A percentile compares a stretch with the other conserved stretches of the same genome.
Evolutionary conservation across 2,888 invertebrate genomes (phyloP).

Genomic region (Malthinus seriepunctatus): DNA sequence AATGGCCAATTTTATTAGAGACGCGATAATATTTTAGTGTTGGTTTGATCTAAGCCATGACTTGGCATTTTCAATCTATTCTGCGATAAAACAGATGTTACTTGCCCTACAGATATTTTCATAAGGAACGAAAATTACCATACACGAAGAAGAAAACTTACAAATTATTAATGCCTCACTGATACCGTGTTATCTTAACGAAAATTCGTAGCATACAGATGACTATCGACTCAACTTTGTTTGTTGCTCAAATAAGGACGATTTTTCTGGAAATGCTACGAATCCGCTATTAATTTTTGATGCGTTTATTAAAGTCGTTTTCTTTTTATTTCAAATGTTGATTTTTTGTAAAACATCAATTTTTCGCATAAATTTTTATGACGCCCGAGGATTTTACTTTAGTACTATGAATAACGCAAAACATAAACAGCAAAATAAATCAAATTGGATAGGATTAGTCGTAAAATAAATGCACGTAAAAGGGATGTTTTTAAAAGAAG

Average conservation of each 20-base stretch:
- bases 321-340: too few relatives aligned
- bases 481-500: slow-evolving; percentile 18
- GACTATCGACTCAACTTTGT: too few relatives aligned
- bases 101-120: slow-evolving; percentile 25
- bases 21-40: slow-evolving; percentile 25
- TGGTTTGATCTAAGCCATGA: slow-evolving; percentile 22
- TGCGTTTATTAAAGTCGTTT: too few relatives aligned
- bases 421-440: slow-evolving; percentile 23
- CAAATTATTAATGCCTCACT: too few relatives aligned
- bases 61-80: slow-evolving; percentile 12
- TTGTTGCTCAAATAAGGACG: too few relatives aligned
- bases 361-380: neutral
- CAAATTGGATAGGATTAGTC: slow-evolving; percentile 24
- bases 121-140: slow-evolving; percentile 21
- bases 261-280: too few relatives aligned
- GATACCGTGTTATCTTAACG: too few relatives aligned
- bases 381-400: slow-evolving; percentile 1
- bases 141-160: slow-evolving; percentile 1
- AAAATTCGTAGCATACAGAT: too few relatives aligned
- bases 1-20: slow-evolving; percentile 28
- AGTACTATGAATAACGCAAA: slow-evolving; percentile 12
- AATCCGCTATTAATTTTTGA: too few relatives aligned
- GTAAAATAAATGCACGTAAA: slow-evolving; percentile 24
- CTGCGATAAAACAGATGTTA: slow-evolving; percentile 27
- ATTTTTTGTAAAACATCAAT: too few relatives aligned